Evolutionary conservation across 92 coral and sea anemone genomes (phyloP).

Genomic region (Desmophyllum pertusum): DNA sequence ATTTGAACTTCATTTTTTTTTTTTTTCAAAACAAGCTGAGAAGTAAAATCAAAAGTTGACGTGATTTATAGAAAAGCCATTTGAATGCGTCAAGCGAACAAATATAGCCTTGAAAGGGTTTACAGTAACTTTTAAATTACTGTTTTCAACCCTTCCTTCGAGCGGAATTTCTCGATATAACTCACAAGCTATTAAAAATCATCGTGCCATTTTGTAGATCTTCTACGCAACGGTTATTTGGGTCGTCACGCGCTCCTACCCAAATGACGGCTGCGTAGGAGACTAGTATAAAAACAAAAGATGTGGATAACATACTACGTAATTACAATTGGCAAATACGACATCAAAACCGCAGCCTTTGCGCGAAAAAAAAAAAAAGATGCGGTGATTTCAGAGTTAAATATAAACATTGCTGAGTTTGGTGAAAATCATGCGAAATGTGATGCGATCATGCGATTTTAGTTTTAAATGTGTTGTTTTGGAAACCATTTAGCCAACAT

Average conservation of each 20-base stretch:
- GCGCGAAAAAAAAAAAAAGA: neutral
- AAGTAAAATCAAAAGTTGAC: neutral
- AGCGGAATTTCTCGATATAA: no score
- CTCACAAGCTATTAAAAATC: neutral
- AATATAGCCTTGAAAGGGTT: neutral
- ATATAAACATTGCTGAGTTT: neutral
- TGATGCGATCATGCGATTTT: neutral
- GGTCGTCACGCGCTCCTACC: no score
- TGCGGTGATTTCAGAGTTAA: neutral
- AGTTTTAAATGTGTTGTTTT: neutral
- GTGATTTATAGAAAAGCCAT: neutral
- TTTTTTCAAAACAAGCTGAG: neutral
- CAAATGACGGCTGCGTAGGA: no score
- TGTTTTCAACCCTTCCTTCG: no score
- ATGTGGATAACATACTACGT: no score
- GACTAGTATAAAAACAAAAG: no score
- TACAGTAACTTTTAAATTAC: no score
- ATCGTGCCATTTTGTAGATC: neutral
- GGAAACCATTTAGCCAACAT: neutral
- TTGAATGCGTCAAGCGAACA: neutral
- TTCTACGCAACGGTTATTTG: no score
- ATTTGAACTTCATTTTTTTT: neutral
- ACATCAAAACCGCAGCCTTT: neutral
- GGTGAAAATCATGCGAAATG: neutral
- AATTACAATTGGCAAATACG: neutral